phyloP scores from a whole-genome alignment of 2,888 invertebrate species.

The Noctua comes region DNA sequence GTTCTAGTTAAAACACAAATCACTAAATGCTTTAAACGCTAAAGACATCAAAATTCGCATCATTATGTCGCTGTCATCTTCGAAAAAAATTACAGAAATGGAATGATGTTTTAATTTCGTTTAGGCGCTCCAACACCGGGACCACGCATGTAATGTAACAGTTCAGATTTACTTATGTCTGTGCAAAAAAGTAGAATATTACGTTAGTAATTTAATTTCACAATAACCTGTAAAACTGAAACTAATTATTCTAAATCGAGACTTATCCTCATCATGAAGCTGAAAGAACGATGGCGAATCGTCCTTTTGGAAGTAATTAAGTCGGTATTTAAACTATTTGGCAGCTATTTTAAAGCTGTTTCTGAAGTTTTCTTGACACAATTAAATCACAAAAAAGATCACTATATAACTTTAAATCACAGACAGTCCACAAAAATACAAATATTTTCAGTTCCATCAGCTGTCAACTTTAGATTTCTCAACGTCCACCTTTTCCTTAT shows the following conservation, averaged over 20 bases:
- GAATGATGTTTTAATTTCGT: neutral
- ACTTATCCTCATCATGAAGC: too few relatives aligned
- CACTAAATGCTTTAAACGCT: neutral
- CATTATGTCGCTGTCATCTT: too few relatives aligned
- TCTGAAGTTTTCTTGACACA: neutral
- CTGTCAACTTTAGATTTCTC: slow-evolving; percentile 54
- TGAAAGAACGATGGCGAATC: too few relatives aligned
- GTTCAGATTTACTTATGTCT: too few relatives aligned
- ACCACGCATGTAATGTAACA: too few relatives aligned
- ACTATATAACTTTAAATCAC: slow-evolving; percentile 34
- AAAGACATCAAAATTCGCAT: neutral
- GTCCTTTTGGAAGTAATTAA: too few relatives aligned
- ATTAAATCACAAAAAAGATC: neutral
- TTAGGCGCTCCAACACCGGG: too few relatives aligned
- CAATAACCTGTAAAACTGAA: too few relatives aligned
- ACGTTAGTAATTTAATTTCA: too few relatives aligned
- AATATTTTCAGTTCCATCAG: slow-evolving; percentile 19
- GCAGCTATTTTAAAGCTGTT: neutral
- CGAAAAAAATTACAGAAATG: neutral
- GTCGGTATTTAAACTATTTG: neutral
- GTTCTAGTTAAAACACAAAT: neutral
- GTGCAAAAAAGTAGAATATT: too few relatives aligned
- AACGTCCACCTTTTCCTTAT: slow-evolving; percentile 50
- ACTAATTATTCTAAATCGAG: too few relatives aligned
- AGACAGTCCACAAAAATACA: slow-evolving; percentile 19